These are phyloP conservation scores for Hippocampus comes DNA, from an alignment of 2,113 vertebrate genomes.

Conservation along the genomic window DNA sequence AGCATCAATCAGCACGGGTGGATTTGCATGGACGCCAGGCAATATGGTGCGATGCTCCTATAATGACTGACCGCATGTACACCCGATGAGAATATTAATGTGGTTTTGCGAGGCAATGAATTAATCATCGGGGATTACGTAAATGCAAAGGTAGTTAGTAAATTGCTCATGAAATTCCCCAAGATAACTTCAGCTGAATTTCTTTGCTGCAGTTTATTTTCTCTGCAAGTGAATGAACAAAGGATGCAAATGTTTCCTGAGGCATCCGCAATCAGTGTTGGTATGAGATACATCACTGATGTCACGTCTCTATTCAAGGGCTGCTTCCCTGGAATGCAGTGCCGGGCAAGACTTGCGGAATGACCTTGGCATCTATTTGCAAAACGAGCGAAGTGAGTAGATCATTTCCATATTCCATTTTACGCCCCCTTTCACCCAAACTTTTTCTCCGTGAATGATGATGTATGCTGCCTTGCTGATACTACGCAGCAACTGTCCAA, in stretches of 20 bases:
- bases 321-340: slow-evolving; percentile 92
- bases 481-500: background rate
- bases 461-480: background rate
- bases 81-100: slow-evolving; percentile 55
- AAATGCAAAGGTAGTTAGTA: slow-evolving; percentile 21
- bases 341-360: slow-evolving; percentile 89
- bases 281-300: slow-evolving; percentile 14
- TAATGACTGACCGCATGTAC: slow-evolving; percentile 38
- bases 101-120: slow-evolving; percentile 20
- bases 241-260: background rate
- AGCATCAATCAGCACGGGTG: slow-evolving; percentile 77
- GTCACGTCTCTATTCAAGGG: slow-evolving; percentile 70
- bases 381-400: slow-evolving; percentile 89
- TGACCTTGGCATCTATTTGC: slow-evolving; percentile 90
- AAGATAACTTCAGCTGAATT: slow-evolving; percentile 14
- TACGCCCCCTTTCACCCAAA: slow-evolving; percentile 1
- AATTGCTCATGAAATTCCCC: slow-evolving; percentile 32
- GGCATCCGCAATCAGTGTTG: slow-evolving; percentile 33
- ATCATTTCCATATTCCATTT: slow-evolving; percentile 22
- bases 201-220: slow-evolving; percentile 5
- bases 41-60: slow-evolving; percentile 80
- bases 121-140: slow-evolving; percentile 25
- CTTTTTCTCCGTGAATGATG: background rate
- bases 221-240: slow-evolving; percentile 8
- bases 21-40: slow-evolving; percentile 92